Evolutionary conservation across 2,797 vertebrate genomes (phyloP).

Genomic region (Jordanella pulchra): DNA sequence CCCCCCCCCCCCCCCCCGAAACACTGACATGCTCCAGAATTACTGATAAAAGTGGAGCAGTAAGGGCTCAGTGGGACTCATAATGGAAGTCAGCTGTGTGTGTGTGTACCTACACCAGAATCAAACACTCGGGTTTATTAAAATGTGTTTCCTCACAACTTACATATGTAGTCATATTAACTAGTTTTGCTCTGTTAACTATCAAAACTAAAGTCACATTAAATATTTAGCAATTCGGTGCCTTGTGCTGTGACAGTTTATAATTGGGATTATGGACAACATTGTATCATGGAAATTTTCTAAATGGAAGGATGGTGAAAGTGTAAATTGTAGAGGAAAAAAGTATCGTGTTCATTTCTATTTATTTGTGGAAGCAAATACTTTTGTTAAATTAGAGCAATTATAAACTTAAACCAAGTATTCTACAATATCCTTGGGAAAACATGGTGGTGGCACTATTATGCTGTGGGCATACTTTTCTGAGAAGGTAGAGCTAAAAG

Average conservation of each 20-base stretch:
- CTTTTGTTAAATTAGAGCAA: neutral
- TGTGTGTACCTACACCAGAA: constrained; percentile 14
- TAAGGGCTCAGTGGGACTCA: constrained; percentile 61
- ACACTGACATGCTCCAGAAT: constrained; percentile 68
- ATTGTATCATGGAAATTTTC: neutral
- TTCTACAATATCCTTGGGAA: too few relatives aligned
- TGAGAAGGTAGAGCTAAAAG: neutral
- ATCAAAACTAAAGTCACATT: neutral
- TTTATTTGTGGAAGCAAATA: neutral
- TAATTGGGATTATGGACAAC: neutral
- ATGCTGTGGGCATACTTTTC: neutral
- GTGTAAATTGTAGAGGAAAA: too few relatives aligned
- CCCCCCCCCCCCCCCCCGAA: too few relatives aligned
- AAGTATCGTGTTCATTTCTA: neutral
- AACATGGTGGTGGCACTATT: neutral
- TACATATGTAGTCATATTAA: constrained; percentile 6
- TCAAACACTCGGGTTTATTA: constrained; percentile 43
- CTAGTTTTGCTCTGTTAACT: neutral
- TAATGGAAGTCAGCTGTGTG: constrained; percentile 59
- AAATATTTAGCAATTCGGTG: neutral
- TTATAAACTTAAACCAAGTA: neutral
- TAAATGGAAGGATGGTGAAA: neutral
- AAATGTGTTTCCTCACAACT: constrained; percentile 39
- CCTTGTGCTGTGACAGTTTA: neutral
- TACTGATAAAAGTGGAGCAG: constrained; percentile 71